These are phyloP conservation scores for Stenchaetothrips biformis DNA, from an alignment of 2,888 invertebrate species.

Conservation along the genomic window DNA sequence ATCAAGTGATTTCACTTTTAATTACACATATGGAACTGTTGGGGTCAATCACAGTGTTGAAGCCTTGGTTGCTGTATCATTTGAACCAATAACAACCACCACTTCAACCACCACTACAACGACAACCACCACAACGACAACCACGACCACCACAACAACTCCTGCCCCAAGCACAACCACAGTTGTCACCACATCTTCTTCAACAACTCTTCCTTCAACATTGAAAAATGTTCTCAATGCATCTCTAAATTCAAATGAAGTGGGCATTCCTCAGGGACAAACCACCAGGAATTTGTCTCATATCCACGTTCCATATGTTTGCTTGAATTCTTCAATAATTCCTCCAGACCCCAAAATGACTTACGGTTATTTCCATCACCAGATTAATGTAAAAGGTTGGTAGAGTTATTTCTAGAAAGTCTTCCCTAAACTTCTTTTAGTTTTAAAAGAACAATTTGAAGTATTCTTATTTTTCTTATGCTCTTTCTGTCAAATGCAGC, in stretches of 20 bases:
- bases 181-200: conserved; percentile 38
- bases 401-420: conserved; percentile 1
- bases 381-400: conserved; percentile 64
- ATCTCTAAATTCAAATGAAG: not conserved
- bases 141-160: conserved; percentile 48
- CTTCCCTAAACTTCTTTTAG: not conserved
- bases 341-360: conserved; percentile 61
- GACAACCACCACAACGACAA: conserved; percentile 49
- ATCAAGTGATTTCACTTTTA: conserved; percentile 58
- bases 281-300: conserved; percentile 34
- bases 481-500: conserved; percentile 51
- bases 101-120: conserved; percentile 52
- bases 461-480: conserved; percentile 30
- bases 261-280: not conserved
- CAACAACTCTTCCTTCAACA: conserved; percentile 12
- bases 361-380: conserved; percentile 66
- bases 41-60: conserved; percentile 60
- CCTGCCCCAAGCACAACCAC: conserved; percentile 47
- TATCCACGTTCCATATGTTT: conserved; percentile 50
- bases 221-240: not conserved
- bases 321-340: conserved; percentile 57
- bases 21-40: conserved; percentile 53
- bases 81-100: conserved; percentile 51
- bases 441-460: conserved; percentile 13
- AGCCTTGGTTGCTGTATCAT: conserved; percentile 66